phyloP scores from a whole-genome alignment of 2,888 invertebrate genomes.

The Meloe dianella region DNA sequence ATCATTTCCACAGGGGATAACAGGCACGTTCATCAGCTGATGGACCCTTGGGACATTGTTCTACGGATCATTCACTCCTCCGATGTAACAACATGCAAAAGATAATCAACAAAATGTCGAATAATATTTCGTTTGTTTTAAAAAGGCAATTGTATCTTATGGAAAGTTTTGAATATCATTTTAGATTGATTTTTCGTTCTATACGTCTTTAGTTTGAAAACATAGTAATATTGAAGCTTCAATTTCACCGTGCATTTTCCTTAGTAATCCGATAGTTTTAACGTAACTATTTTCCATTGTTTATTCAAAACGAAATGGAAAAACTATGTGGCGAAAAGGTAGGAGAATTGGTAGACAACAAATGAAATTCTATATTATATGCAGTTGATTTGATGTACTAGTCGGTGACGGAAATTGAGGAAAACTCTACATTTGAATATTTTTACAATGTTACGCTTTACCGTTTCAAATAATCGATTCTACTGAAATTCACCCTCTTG shows the following conservation, averaged over 20 bases:
- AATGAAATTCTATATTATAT: conserved; percentile 6
- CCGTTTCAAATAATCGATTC: background rate
- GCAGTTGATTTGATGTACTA: conserved; percentile 2
- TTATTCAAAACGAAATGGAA: background rate
- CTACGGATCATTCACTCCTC: conserved; percentile 40
- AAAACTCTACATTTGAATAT: background rate
- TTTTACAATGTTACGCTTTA: background rate
- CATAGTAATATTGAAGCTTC: background rate
- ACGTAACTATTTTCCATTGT: background rate
- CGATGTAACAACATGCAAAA: conserved; percentile 41
- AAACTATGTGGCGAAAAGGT: background rate
- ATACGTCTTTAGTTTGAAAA: too few relatives aligned
- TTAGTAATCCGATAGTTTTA: background rate
- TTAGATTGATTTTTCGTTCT: too few relatives aligned
- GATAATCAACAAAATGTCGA: conserved; percentile 35
- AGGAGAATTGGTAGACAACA: conserved; percentile 2
- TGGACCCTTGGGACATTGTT: conserved; percentile 45
- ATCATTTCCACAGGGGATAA: conserved; percentile 36
- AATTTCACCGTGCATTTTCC: background rate
- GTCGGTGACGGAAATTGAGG: background rate
- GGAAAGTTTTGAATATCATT: too few relatives aligned
- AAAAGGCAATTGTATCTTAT: background rate
- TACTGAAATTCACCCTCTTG: background rate
- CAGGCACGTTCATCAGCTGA: conserved; percentile 47
- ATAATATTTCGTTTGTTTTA: conserved; percentile 4